These are phyloP conservation scores for Galeopsomyia nigrocyanea DNA, from an alignment of 2,888 invertebrate species.

Conservation along the genomic window DNA sequence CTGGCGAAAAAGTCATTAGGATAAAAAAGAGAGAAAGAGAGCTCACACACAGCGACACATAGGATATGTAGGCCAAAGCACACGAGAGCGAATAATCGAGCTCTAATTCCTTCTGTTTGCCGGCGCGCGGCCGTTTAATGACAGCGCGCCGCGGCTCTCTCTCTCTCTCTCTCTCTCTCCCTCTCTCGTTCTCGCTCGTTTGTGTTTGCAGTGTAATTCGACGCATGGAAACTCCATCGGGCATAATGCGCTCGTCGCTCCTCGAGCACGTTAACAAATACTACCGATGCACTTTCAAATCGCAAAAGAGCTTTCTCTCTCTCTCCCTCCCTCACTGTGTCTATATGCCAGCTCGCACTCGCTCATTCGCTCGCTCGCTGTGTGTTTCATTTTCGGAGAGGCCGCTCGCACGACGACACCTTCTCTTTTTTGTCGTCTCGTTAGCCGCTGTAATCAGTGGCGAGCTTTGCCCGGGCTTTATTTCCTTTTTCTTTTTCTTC, in stretches of 20 bases:
- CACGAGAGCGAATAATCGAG: no score
- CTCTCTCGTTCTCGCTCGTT: slow-evolving; percentile 5
- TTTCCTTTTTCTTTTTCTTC: no score
- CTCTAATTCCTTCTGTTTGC: slow-evolving; percentile 16
- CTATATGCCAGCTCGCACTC: no score
- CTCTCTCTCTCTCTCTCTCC: background rate
- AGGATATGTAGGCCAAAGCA: no score
- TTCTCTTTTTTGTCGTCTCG: no score
- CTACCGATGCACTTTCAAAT: slow-evolving; percentile 16
- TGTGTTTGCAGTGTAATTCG: slow-evolving; percentile 38
- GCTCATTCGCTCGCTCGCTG: no score
- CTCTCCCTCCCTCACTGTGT: no score
- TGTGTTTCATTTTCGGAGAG: no score
- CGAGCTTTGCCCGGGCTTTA: no score
- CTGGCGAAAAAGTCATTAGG: no score
- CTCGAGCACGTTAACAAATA: background rate
- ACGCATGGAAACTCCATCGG: slow-evolving; percentile 23
- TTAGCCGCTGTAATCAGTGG: no score
- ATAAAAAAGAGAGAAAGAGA: background rate
- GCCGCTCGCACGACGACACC: no score
- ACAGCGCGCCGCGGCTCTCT: slow-evolving; percentile 13
- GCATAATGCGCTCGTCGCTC: slow-evolving; percentile 15
- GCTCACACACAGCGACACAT: background rate
- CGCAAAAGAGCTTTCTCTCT: background rate
- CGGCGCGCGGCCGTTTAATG: slow-evolving; percentile 26